Percentiles rank a stretch among this genome's conserved stretches.
phyloP scores from a whole-genome alignment of 2,888 invertebrate species.

The Geotrupes spiniger region DNA sequence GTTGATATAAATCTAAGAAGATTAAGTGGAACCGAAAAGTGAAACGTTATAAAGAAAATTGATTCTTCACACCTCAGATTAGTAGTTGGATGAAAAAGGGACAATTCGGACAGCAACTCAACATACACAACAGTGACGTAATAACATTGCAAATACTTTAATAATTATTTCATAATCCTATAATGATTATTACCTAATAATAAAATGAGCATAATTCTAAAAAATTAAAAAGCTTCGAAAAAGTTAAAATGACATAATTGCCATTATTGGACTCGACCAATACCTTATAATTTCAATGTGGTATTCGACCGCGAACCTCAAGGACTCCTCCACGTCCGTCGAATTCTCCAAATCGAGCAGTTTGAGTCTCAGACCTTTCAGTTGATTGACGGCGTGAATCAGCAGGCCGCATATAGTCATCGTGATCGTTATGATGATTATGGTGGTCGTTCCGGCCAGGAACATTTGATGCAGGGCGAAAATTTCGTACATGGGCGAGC shows the following conservation, averaged over 20 bases:
- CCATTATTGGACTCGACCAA: too few relatives aligned
- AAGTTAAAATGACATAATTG: too few relatives aligned
- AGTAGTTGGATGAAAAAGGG: too few relatives aligned
- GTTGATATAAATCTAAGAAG: too few relatives aligned
- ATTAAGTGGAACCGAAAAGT: constrained; percentile 1
- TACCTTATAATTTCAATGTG: constrained; percentile 35
- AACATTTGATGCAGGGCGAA: constrained; percentile 33
- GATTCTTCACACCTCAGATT: too few relatives aligned
- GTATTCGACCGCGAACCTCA: constrained; percentile 26
- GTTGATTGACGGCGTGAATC: constrained; percentile 33
- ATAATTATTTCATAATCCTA: too few relatives aligned
- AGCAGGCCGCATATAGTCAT: constrained; percentile 34
- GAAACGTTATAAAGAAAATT: background rate
- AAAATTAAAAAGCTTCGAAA: too few relatives aligned
- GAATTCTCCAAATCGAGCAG: background rate
- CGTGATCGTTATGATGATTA: constrained; percentile 33
- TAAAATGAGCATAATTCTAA: too few relatives aligned
- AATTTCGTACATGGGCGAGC: constrained; percentile 31
- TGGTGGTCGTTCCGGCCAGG: constrained; percentile 30
- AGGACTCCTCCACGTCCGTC: background rate
- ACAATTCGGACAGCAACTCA: too few relatives aligned
- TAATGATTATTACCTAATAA: too few relatives aligned
- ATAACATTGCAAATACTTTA: too few relatives aligned
- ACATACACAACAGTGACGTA: too few relatives aligned
- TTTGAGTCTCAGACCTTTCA: constrained; percentile 9